Base-by-base conservation (phyloP, 2,113 vertebrate species). In the Ptilorrhoa leucosticta region DNA sequence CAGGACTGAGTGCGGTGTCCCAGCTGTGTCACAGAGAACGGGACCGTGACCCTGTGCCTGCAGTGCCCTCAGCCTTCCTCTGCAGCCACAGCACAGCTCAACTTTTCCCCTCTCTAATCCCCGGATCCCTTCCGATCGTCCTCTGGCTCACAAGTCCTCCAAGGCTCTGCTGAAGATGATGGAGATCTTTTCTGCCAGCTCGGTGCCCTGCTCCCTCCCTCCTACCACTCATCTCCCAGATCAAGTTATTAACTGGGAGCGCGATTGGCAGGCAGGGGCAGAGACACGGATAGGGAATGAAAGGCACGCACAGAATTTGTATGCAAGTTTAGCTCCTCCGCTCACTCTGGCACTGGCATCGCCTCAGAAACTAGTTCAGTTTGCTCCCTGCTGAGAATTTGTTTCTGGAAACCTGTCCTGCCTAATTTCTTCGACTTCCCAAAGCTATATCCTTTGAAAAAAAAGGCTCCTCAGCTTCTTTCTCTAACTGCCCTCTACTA, bases 381-480 rank as follows among this genome's bases (percentile, higher is more conserved):
- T 83, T 93, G 60, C 69, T 92, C 72, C 90, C 76, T 76, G 72
- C 51, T 90, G 93, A 85, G 82, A 85, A 90, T 83, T 88, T 87
- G 58, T 83, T 93, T 71, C 87, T 90, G 63, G 84, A 96, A 94
- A 93, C 54, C 58, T 94, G 93, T 96, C 90, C 79, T 95, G 84
- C 68, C 92, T 86, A 22, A 94, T 94, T 90, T 96, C 89, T 60
- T 72, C 73, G 18, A 44, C 86, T 94, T 89, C 65, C 81, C 60
- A 83, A 87, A 87, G 87, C 66, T 76, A 26, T 17, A 76, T 39
- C 83, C 66, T 92, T 83, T 44, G 65, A 23, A 91, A 73, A 72
- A 50, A 53, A 44, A 65, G n/a, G 65, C 40, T 72, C 65, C 44
- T 91, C 30, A 21, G 39, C 44, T 82, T 51, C 47, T 19, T 56